Evolutionary conservation across 2,797 vertebrate genomes (phyloP), one percentile per base, ranked within the genome.

Genomic region (Balearica regulorum): DNA sequence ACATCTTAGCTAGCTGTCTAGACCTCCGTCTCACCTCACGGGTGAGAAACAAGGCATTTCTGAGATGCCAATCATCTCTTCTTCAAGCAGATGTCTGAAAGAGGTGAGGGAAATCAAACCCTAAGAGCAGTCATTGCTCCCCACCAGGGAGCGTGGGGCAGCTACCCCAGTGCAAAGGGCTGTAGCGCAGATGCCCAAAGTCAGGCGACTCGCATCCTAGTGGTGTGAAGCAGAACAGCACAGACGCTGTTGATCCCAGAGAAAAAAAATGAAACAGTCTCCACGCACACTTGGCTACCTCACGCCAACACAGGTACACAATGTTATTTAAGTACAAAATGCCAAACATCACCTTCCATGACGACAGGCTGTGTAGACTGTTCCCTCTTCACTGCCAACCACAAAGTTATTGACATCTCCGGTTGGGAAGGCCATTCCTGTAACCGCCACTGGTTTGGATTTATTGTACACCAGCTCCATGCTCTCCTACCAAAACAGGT

Each of bases 351-450:
- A 99, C 99, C 99, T 99, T 98, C 99, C 99, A 51, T 99, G 99
- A 92, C 99, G 99, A 96, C 99, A 99, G n/a, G 99, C 99, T 2
- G 99, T 99, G 97, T 99, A 99, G 97, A 99, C 99, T 2, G 98
- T 99, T 39, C 99, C 99, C 95, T 99, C 99, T 97, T 99, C 99
- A 21, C 99, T 99, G 89, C 99, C 99, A 55, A 99, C 99, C 58
- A 99, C 99, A 72, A 99, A 99, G 98, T 99, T 99, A 98, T 99
- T 99, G 93, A 99, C 99, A 20, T 99, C 99, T 97, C 99, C 99
- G 0, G 98, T 99, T 62, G 99, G 99, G 96, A 99, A 99, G 61
- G 99, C 99, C 99, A 99, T 99, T 94, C 99, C 99, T 29, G 99
- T 99, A 94, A 99, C 99, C 0, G 99, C 99, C 93, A 99, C 99